Evolutionary conservation across 2,888 invertebrate species (phyloP), one percentile per base, ranked within the genome.

Genomic region (Miltochrista miniata): DNA sequence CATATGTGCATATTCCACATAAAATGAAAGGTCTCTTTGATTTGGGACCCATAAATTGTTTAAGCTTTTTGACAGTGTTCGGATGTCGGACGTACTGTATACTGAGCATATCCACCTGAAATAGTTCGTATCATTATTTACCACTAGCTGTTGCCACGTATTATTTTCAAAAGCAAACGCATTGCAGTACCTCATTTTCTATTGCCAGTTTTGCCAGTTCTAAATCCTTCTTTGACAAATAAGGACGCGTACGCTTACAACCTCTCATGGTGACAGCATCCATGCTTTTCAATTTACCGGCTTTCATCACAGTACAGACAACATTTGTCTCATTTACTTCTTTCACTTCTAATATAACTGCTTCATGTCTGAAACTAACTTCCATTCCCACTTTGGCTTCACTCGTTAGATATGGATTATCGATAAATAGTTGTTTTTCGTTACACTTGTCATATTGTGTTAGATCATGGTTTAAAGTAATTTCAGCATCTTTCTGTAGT

Each of bases 81-180:
- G 54, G 52, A 10, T 58, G 51, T 0, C 74, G 71, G 0, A 69
- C 64, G 37, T 82, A 83, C 54, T 78, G 73, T 38, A 84, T 51
- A 14, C 72, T 59, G 34, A 84, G 49, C 59, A 81, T 71, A 31
- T 82, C 79, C 8, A 81, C 61, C 83, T 83, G 46, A 41, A 75
- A 70, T 39, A 18, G 11, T 11, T 10, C n/a, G 38, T 35, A 13
- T 24, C 10, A 9, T 4, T 29, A 15, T 42, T 24, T 24, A 24
- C 18, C 5, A 24, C 18, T 24, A 5, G 18, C 18, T 4, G 18
- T 24, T 24, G 18, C 18, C 18, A 24, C 18, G 18, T 24, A 4
- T 2, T 24, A 24, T 24, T 24, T 4, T 24, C 18, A 24, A 24
- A 24, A 24, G 2, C 5, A 24, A 24, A 4, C 3, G 18, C 18